phyloP scores from a whole-genome alignment of 2,113 vertebrate genomes.

The Eidolon helvum region DNA sequence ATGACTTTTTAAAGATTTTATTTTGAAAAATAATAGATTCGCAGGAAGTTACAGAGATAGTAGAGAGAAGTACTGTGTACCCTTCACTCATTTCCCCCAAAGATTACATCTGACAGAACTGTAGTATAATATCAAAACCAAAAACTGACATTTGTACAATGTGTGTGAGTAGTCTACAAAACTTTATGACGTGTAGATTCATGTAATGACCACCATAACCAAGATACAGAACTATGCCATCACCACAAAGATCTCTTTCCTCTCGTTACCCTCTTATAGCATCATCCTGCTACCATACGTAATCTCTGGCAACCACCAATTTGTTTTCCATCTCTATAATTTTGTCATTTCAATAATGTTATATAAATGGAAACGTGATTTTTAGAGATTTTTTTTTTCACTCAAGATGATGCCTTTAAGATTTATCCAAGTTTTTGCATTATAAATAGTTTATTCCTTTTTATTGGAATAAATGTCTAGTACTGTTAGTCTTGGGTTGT shows the following conservation, averaged over 20 bases:
- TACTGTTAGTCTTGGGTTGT: not conserved
- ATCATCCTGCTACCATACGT: not conserved
- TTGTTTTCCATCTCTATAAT: conserved; percentile 9
- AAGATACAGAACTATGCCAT: not conserved
- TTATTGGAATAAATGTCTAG: not conserved
- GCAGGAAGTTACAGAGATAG: not conserved
- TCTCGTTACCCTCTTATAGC: not conserved
- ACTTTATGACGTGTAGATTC: not conserved
- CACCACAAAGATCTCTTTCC: not conserved
- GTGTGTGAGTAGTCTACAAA: not conserved
- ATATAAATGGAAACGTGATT: not conserved
- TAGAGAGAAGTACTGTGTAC: not conserved
- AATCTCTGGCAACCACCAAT: not conserved
- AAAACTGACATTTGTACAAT: not conserved
- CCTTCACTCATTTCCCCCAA: not conserved
- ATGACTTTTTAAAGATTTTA: not conserved
- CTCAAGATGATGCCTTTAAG: not conserved
- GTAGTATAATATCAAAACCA: not conserved
- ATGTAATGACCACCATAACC: not conserved
- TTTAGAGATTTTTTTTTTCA: not conserved
- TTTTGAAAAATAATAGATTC: not conserved
- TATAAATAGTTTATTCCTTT: not conserved
- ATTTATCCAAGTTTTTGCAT: not conserved
- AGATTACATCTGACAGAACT: not conserved
- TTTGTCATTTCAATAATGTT: conserved; percentile 25